Base-by-base conservation (phyloP, 2,797 vertebrate species). In the Gymnocypris eckloni region DNA sequence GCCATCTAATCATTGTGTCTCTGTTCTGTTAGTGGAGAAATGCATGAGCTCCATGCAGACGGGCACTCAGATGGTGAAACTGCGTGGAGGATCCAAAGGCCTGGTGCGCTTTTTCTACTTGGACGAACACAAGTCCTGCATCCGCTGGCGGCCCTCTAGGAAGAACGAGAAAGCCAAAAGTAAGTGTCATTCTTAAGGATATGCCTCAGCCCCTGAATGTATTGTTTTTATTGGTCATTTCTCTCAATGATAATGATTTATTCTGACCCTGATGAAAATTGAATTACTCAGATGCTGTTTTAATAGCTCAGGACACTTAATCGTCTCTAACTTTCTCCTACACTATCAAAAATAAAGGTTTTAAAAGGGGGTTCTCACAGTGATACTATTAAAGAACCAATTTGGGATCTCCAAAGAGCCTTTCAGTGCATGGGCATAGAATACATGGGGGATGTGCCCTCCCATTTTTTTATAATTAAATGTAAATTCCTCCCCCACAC, bases 141-240 rank as follows among this genome's bases (percentile, higher is more conserved):
- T 99, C 89, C 97, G 98, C 90, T 99, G 98, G 98, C 95, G 98
- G 89, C 98, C 98, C 0, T 99, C 98, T 0, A 96, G 98, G 71
- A 99, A 99, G 93, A 98, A 98, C 2, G 98, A 99, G 91, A 98
- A 97, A 89, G 98, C 98, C 89, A 99, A 99, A 93, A 99, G 98
- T 99, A 93, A 99, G 98, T 81, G 64, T 69, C 20, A 33, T 69
- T 79, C 22, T 15, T 43, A 56, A 56, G 33, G 33, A 39, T 78
- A 16, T 5, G 6, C 13, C 37, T 41, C 20, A 41, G 4, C 18
- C 22, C 20, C 20, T 43, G 20, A 64, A 11, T 45, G 39, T 45
- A 2, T 28, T 67, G 41, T 56, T 56, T 39, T n/a, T 59, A 16
- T 41, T 25, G 13, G 28, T 33, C 0, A 3, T 54, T 28, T 78